A percentile compares a stretch with the other conserved stretches of the same genome.
These are phyloP conservation scores for Leptinotarsa rubiginosa DNA, from an alignment of 2,888 invertebrate genomes.

Conservation along the genomic window DNA sequence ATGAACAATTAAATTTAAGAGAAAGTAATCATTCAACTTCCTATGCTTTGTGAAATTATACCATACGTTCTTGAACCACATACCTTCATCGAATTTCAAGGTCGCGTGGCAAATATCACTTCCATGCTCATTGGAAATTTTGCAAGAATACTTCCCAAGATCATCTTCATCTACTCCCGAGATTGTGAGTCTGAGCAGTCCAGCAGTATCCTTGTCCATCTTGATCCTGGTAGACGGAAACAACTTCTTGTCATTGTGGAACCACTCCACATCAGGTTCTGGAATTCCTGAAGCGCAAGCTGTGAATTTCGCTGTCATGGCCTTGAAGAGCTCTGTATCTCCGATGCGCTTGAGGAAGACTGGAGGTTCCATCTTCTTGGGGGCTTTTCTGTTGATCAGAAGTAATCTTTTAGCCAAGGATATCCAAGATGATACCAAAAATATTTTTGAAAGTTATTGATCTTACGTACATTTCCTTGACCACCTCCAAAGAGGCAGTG, in stretches of 20 bases:
- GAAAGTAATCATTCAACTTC: no score
- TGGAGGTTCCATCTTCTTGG: slow-evolving; percentile 84
- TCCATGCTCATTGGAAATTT: slow-evolving; percentile 87
- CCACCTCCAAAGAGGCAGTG: slow-evolving; percentile 80
- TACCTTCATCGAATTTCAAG: slow-evolving; percentile 75
- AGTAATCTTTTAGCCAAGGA: background rate
- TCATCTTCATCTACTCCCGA: slow-evolving; percentile 83
- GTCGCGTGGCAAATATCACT: slow-evolving; percentile 84
- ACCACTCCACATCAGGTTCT: slow-evolving; percentile 90
- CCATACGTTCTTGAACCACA: background rate
- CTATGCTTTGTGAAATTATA: no score
- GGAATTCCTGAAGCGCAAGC: slow-evolving; percentile 90
- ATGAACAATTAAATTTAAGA: no score
- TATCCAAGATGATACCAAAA: background rate
- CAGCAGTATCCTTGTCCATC: slow-evolving; percentile 85
- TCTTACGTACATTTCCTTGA: slow-evolving; percentile 82
- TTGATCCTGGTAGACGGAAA: slow-evolving; percentile 86
- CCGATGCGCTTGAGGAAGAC: slow-evolving; percentile 90
- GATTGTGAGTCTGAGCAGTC: slow-evolving; percentile 85
- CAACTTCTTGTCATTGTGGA: slow-evolving; percentile 81
- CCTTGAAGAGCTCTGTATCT: slow-evolving; percentile 86
- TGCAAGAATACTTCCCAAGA: slow-evolving; percentile 85
- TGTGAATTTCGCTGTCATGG: slow-evolving; percentile 93
- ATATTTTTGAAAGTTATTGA: background rate
- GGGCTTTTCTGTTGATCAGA: slow-evolving; percentile 72